These are phyloP conservation scores for Uromys caudimaculatus DNA, from an alignment of 2,797 vertebrate genomes.

Conservation along the genomic window DNA sequence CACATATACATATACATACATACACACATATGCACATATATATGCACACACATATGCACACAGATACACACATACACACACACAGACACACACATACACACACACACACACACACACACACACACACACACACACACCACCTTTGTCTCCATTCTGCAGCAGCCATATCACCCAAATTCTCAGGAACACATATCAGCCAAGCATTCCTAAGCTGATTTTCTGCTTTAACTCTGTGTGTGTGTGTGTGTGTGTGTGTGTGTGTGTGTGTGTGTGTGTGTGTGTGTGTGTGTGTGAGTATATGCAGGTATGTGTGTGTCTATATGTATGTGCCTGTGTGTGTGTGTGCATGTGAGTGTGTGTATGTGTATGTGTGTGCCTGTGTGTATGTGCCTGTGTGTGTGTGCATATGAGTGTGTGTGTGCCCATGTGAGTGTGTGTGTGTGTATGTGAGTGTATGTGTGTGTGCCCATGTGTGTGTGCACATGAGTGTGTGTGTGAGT, in stretches of 20 bases:
- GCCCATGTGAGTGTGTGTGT: not conserved
- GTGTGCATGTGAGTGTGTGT: not conserved
- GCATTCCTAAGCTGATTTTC: not conserved
- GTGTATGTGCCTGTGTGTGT: not conserved
- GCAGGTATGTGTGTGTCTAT: not conserved
- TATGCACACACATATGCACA: not conserved
- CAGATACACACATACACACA: not conserved
- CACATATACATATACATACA: not conserved
- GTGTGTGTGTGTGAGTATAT: too few species aligned
- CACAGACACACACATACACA: not conserved
- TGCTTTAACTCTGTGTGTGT: not conserved
- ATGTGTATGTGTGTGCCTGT: too few species aligned
- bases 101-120: not conserved
- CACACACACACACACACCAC: not conserved
- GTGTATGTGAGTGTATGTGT: not conserved
- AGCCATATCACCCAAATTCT: not conserved
- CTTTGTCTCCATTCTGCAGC: not conserved
- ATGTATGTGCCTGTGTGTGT: not conserved
- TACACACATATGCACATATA: too few species aligned
- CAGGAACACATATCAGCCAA: accelerated
- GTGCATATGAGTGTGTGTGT: not conserved
- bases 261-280: not conserved
- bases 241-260: not conserved
- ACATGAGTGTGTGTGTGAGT: not conserved
- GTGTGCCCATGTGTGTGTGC: not conserved